Evolutionary conservation across 2,888 invertebrate genomes (phyloP).

Genomic region (Agrilus mali): DNA sequence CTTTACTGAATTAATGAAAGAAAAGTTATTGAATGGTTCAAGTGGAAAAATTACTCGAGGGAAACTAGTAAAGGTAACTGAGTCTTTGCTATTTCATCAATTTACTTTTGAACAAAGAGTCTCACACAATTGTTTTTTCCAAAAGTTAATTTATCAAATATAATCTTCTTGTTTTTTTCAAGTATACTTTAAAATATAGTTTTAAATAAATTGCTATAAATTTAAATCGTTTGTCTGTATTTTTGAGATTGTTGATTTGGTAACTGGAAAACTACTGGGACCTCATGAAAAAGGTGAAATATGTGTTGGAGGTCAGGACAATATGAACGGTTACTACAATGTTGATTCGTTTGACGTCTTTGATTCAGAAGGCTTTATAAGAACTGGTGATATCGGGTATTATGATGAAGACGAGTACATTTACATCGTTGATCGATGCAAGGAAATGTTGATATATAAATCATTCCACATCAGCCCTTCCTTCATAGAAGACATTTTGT

Average conservation of each 20-base stretch:
- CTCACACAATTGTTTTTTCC: no score
- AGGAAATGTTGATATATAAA: conserved; percentile 30
- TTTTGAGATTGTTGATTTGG: conserved; percentile 31
- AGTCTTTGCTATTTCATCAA: no score
- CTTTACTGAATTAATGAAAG: no score
- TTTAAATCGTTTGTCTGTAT: no score
- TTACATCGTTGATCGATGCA: conserved; percentile 38
- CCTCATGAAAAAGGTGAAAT: conserved; percentile 40
- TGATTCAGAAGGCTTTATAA: conserved; percentile 37
- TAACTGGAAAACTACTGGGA: conserved; percentile 26
- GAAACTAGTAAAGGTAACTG: no score
- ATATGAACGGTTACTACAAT: conserved; percentile 37
- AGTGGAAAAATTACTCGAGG: no score
- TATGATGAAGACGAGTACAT: conserved; percentile 38
- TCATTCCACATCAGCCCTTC: conserved; percentile 13
- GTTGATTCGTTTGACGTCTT: conserved; percentile 33
- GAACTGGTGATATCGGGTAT: conserved; percentile 40
- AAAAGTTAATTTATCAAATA: no score
- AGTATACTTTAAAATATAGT: no score
- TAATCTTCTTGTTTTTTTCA: no score
- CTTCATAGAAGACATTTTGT: conserved; percentile 13
- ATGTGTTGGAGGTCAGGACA: conserved; percentile 32
- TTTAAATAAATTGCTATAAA: no score
- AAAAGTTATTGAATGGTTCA: no score
- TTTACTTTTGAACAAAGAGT: no score